Evolutionary conservation across 2,113 vertebrate genomes (phyloP).

Genomic region (Etia nguti): DNA sequence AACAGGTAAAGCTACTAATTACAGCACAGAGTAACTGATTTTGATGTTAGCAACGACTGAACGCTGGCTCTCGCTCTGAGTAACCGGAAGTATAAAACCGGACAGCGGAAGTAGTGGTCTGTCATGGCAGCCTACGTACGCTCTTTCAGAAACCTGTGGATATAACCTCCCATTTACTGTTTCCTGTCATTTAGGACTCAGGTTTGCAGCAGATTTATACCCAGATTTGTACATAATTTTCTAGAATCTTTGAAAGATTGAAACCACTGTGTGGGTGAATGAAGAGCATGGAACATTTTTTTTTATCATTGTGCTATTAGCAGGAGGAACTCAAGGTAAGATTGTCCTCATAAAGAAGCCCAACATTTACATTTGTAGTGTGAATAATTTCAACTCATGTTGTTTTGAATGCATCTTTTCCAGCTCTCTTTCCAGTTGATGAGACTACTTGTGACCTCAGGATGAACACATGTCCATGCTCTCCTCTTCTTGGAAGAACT

Average conservation of each 20-base stretch:
- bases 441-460: conserved; percentile 4
- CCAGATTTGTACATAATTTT: background rate
- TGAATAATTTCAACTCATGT: background rate
- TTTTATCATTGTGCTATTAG: conserved; percentile 15
- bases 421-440: background rate
- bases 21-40: too few species aligned
- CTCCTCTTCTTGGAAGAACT: background rate
- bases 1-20: too few species aligned
- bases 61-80: too few species aligned
- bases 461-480: background rate
- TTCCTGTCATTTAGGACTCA: background rate
- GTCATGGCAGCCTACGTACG: too few species aligned
- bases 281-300: background rate
- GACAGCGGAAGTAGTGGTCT: too few species aligned
- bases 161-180: background rate
- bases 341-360: background rate
- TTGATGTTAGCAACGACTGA: too few species aligned
- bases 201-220: background rate
- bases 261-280: background rate
- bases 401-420: fast-evolving
- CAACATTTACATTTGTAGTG: background rate
- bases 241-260: background rate
- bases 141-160: too few species aligned
- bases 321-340: conserved; percentile 40
- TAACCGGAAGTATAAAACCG: too few species aligned